Base-by-base conservation (phyloP, 2,888 invertebrate genomes). In the Anodontia alba region DNA sequence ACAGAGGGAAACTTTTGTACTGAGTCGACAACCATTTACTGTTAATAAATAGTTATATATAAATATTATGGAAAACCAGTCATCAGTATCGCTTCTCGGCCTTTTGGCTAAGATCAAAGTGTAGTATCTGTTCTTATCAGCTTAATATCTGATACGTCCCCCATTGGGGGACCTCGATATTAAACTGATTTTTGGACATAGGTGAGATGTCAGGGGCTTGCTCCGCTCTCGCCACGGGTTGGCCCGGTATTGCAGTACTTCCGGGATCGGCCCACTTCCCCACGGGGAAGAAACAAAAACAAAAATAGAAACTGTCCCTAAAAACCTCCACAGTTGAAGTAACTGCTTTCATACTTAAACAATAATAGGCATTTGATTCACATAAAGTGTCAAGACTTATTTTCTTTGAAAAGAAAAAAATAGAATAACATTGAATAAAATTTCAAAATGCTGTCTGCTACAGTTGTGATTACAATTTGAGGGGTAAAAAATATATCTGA, bases 71-170 rank as follows among this genome's bases (percentile, higher is more conserved):
- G 26, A 54, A 54, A 54, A 54, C 29, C 15, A 26, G 20, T 3
- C 1, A 29, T 2, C 54, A 8, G 79, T 85, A 84, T 81, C 81
- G 84, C 81, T 84, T 81, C 81, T 81, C 81, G 80, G 81, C 84
- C 84, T 84, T 83, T 83, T 86, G 73, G 82, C 81, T 82, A 84
- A 80, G 79, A 85, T 87, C 83, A 88, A 86, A 88, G 84, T 86
- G 83, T 84, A 84, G 96, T 96, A 96, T 96, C 96, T 96, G 96
- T 96, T 96, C 96, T 85, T 96, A 96, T 96, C 96, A 96, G 96
- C 96, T 96, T 96, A 96, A 96, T 96, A 96, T 96, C 96, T 96
- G 96, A 96, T 96, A 96, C 95, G 95, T 94, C 93, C 94, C 94
- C 95, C 95, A 95, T 94, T 95, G 95, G 95, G 88, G 84, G 78